These are phyloP conservation scores for Tipula lateralis DNA, from an alignment of 2,888 invertebrate genomes.

Conservation along the genomic window DNA sequence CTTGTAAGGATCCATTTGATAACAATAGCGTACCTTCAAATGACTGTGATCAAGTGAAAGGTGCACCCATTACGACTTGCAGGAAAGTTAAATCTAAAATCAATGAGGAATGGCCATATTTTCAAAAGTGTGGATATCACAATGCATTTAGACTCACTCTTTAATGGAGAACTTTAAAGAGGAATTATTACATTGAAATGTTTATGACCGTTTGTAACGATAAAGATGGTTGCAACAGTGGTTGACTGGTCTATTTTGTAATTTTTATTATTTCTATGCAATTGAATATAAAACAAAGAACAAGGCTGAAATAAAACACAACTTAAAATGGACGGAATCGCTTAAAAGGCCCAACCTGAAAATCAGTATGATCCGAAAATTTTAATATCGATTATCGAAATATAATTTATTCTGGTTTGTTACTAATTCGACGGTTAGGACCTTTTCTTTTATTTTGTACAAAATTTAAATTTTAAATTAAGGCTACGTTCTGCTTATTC, in stretches of 20 bases:
- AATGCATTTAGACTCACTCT: neutral
- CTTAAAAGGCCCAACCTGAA: neutral
- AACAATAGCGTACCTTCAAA: slow-evolving; percentile 81
- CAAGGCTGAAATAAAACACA: neutral
- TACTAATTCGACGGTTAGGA: neutral
- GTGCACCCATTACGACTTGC: too few relatives aligned
- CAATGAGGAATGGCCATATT: neutral
- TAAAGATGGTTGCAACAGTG: neutral
- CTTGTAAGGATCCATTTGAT: slow-evolving; percentile 89
- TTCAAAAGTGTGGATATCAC: neutral
- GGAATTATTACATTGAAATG: neutral
- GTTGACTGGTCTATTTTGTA: neutral
- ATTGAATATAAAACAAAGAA: neutral
- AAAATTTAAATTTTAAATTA: neutral
- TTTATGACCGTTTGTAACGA: neutral
- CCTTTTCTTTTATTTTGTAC: neutral
- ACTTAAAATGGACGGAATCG: neutral
- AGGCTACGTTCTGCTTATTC: neutral
- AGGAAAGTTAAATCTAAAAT: too few relatives aligned
- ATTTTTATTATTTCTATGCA: too few relatives aligned
- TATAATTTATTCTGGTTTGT: neutral
- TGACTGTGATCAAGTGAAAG: slow-evolving; percentile 59
- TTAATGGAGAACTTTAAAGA: neutral
- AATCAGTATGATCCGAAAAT: neutral
- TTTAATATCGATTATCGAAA: neutral